phyloP scores from a whole-genome alignment of 37 sponge, comb jelly and placozoan genomes.

The Petrosia ficiformis region DNA sequence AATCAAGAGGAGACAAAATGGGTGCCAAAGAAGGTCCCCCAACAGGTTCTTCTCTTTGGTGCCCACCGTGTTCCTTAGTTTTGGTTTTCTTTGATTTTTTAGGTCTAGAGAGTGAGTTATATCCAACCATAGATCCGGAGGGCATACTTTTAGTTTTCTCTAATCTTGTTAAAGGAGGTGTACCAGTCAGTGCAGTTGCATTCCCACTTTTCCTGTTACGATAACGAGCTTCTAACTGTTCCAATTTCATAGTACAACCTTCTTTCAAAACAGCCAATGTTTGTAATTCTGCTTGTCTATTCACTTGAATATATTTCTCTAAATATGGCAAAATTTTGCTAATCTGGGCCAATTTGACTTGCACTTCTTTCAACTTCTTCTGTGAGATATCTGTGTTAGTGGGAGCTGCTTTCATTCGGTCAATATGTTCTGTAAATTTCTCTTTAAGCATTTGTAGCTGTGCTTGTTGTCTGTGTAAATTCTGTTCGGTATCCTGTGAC shows the following conservation, averaged over 20 bases:
- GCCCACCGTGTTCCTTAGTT: too few species aligned
- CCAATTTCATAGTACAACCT: slow-evolving; percentile 41
- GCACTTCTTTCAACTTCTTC: slow-evolving; percentile 16
- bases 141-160: background rate
- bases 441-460: slow-evolving; percentile 33
- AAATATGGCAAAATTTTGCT: slow-evolving; percentile 73
- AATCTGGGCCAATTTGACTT: slow-evolving; percentile 43
- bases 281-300: slow-evolving; percentile 70
- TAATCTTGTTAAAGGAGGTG: background rate
- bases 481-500: slow-evolving; percentile 59
- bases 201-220: background rate
- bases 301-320: slow-evolving; percentile 59
- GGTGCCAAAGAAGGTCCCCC: too few species aligned
- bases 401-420: slow-evolving; percentile 23
- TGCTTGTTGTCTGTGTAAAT: slow-evolving; percentile 49
- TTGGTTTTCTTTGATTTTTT: background rate
- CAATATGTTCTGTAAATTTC: slow-evolving; percentile 32
- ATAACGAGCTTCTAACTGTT: background rate
- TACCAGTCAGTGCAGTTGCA: background rate
- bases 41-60: too few species aligned
- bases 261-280: slow-evolving; percentile 67
- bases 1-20: too few species aligned
- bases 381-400: slow-evolving; percentile 30
- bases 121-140: background rate
- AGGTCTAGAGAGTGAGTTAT: background rate